phyloP scores from a whole-genome alignment of 2,113 vertebrate genomes.

The Oreochromis tanganicae region DNA sequence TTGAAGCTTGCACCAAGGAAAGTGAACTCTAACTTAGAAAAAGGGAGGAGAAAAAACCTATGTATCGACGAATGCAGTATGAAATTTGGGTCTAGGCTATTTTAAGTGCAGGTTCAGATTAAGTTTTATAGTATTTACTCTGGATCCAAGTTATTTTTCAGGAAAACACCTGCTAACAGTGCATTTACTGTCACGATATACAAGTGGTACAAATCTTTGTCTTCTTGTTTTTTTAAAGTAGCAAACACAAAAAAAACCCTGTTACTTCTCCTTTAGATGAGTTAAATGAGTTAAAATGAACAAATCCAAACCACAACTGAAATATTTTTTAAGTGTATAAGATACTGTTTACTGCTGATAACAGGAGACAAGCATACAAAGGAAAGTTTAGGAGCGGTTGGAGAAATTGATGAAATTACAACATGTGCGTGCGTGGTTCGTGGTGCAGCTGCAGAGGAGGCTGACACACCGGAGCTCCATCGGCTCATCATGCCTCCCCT shows the following conservation, averaged over 20 bases:
- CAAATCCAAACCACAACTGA: not conserved
- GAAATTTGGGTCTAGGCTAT: not conserved
- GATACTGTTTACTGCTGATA: not conserved
- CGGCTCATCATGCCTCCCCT: not conserved
- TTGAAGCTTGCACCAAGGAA: not conserved
- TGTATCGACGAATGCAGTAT: not conserved
- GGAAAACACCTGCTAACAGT: not conserved
- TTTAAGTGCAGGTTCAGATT: not conserved
- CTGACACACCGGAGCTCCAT: not conserved
- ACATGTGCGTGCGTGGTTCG: not conserved
- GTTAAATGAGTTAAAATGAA: not conserved
- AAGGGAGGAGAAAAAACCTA: not conserved
- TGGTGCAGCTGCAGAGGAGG: not conserved
- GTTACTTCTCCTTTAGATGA: not conserved
- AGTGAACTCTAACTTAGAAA: not conserved
- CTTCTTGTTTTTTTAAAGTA: not conserved
- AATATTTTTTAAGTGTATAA: not conserved
- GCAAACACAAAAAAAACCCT: not conserved
- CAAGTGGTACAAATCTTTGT: not conserved
- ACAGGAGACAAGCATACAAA: not conserved
- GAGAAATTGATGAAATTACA: not conserved
- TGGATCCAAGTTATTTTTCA: not conserved
- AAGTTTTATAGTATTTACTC: not conserved
- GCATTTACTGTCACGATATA: not conserved
- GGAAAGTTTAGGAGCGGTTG: not conserved